Base-by-base conservation (phyloP, 1,140 invertebrate genomes). In the Helicoverpa armigera region DNA sequence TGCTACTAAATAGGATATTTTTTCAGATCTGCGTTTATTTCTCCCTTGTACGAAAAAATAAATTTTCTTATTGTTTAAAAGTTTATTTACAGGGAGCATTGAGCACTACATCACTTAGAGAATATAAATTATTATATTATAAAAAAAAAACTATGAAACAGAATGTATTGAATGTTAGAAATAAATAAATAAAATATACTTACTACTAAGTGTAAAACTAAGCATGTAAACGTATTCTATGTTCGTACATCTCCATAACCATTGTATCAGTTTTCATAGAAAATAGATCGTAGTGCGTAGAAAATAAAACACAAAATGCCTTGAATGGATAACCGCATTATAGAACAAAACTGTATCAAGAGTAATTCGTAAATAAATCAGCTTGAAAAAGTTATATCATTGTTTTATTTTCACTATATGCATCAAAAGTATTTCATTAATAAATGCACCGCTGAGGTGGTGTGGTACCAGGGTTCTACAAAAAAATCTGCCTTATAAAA, bases 361-460 rank as follows among this genome's bases (percentile, higher is more conserved):
- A 86, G 69, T 82, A 85, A 87, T 87, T 87, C 82, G 81, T 79
- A 83, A 90, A 87, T 88, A 87, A 88, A 88, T 80, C 74, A 83
- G 85, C 83, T 85, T 83, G 53, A 85, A 85, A 70, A 79, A 53
- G 70, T 70, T 29, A 16, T 69, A 74, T 61, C n/a, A 65, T 67
- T 82, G 63, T 85, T 85, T 83, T n/a, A 83, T 81, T 65, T 35
- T 54, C 7, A 43, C 35, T 23, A 23, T 23, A 23, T 23, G 23
- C 23, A 23, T 23, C 23, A 23, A 23, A 23, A 23, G 23, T 23
- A 23, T 2, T 23, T 23, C n/a, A 23, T 23, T 23, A 23, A 23
- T 23, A 23, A 23, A 23, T 23, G 23, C 23, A 23, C 23, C 0
- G 23, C 23, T 23, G 23, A 23, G 23, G 23, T 23, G 23, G 23